Evolutionary conservation across 2,797 vertebrate species (phyloP).

Genomic region (Pseudopleuronectes americanus): DNA sequence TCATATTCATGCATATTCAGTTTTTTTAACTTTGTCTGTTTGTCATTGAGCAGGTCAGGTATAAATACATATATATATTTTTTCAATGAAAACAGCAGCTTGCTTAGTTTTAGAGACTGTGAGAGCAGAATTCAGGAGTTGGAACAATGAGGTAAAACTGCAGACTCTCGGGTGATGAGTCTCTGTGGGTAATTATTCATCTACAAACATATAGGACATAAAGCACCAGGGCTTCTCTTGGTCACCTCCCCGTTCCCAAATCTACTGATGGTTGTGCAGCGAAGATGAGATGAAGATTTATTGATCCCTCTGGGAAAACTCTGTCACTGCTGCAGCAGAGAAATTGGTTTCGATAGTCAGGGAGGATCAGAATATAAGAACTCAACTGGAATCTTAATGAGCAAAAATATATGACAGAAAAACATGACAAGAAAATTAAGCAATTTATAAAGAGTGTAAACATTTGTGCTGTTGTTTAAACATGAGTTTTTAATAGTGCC

Average conservation of each 20-base stretch:
- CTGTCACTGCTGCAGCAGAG: conserved; percentile 32
- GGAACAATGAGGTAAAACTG: not conserved
- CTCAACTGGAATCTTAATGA: conserved; percentile 14
- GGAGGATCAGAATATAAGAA: conserved; percentile 4
- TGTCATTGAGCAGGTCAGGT: no score
- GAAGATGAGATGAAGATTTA: conserved; percentile 56
- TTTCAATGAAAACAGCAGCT: not conserved
- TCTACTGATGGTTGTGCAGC: conserved; percentile 33
- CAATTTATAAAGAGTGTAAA: conserved; percentile 1
- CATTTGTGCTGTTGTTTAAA: not conserved
- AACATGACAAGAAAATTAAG: not conserved
- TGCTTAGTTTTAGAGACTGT: not conserved
- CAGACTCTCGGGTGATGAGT: no score
- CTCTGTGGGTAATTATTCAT: no score
- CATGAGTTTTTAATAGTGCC: not conserved
- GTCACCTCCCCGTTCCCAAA: conserved; percentile 15
- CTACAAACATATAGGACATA: not conserved
- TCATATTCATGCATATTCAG: not conserved
- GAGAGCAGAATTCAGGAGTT: not conserved
- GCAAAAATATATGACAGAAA: conserved; percentile 4
- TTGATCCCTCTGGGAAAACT: conserved; percentile 49
- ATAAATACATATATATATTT: no score
- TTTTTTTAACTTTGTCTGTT: no score
- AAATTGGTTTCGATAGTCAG: conserved; percentile 25
- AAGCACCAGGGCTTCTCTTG: not conserved